Evolutionary conservation across 2,888 invertebrate species (phyloP), one percentile per base, ranked within the genome.

Genomic region (Caenorhabditis uteleia): DNA sequence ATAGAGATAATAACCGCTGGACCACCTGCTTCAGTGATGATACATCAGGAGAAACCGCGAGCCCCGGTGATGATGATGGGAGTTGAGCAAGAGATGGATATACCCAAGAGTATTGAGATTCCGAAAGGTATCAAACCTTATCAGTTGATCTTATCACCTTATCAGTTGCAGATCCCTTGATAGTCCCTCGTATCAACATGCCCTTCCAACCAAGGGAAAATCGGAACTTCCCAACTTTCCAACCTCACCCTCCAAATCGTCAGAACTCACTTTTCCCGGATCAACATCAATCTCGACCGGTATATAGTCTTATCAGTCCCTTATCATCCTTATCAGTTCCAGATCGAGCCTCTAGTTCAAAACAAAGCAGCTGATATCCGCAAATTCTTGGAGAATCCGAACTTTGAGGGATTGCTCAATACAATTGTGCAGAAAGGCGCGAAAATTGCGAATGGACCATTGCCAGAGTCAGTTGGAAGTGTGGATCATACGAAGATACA

Each of bases 231-330:
- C 3, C 47, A 57, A 33, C 62, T n/a, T n/a, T n/a, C n/a, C n/a
- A n/a, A n/a, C n/a, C n/a, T n/a, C n/a, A n/a, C n/a, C n/a, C n/a
- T n/a, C n/a, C n/a, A n/a, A n/a, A n/a, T n/a, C n/a, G n/a, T n/a
- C n/a, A 57, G 12, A 64, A 64, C 18, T 38, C 54, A n/a, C 38
- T 64, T 1, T 64, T 64, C n/a, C 64, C 64, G 2, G 64, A 64
- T 45, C 39, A 57, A 10, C 64, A 57, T 7, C 64, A 57, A 21
- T 44, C 57, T 12, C 48, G 48, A 44, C 64, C 64, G 16, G 61
- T 61, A 27, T 18, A 5, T 6, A 21, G 8, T 23, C 14, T 40
- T 18, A 3, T 16, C 23, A 7, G 20, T 18, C 8, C 20, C 25
- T 18, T 2, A 23, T 26, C 12, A 18, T n/a, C 14, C 14, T 12